Evolutionary conservation across 2,113 vertebrate genomes (phyloP).

Genomic region (Psophia crepitans): DNA sequence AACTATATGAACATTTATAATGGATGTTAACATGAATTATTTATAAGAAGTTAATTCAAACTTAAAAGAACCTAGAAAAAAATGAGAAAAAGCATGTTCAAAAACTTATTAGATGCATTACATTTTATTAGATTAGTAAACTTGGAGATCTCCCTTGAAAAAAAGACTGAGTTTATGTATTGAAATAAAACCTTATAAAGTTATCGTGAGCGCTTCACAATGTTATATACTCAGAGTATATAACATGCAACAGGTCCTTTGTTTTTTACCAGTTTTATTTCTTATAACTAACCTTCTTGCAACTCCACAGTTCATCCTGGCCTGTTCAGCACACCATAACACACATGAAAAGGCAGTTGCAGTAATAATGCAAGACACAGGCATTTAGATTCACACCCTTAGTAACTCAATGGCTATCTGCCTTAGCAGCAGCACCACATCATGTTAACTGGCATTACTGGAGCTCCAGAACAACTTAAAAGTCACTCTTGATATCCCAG

Average conservation of each 20-base stretch:
- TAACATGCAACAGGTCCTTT: background rate
- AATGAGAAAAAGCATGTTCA: background rate
- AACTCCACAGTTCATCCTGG: background rate
- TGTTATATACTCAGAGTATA: background rate
- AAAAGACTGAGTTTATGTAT: background rate
- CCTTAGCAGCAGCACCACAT: background rate
- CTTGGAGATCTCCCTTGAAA: background rate
- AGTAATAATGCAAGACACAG: background rate
- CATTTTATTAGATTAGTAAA: background rate
- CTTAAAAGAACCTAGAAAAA: background rate
- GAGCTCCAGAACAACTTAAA: background rate
- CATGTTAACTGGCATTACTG: background rate
- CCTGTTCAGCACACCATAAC: background rate
- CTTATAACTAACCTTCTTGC: background rate
- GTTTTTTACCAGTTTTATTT: background rate
- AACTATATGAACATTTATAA: too few relatives aligned
- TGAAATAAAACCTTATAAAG: background rate
- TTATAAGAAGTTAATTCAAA: background rate
- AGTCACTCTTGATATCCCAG: background rate
- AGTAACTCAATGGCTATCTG: background rate
- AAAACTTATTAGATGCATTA: background rate
- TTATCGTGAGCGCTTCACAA: background rate
- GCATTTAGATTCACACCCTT: background rate
- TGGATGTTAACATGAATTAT: background rate
- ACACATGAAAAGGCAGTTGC: background rate